phyloP scores from a whole-genome alignment of 1,140 invertebrate species.

The Sweltsa coloradensis region DNA sequence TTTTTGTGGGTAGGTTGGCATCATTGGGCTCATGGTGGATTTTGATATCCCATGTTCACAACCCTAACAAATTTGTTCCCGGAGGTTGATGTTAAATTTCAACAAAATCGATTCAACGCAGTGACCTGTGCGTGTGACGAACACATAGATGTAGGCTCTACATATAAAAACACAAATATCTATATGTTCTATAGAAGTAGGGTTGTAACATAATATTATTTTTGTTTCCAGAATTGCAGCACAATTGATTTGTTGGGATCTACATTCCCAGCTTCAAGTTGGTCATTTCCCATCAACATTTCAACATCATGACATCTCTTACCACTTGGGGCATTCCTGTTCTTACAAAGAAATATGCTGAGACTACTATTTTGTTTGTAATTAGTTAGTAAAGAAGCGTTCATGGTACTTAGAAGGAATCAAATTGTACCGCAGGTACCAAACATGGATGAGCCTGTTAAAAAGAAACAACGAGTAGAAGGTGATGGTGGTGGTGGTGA shows the following conservation, averaged over 20 bases:
- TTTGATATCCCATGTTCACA: too few species aligned
- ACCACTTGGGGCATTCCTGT: too few species aligned
- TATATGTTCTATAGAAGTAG: neutral
- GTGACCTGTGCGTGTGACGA: too few species aligned
- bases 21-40: too few species aligned
- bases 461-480: conserved; percentile 56
- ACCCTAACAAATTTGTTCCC: too few species aligned
- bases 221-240: neutral
- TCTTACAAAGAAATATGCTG: conserved; percentile 1
- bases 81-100: too few species aligned
- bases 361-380: neutral
- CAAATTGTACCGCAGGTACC: conserved; percentile 21
- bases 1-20: too few species aligned
- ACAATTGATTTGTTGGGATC: neutral
- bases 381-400: conserved; percentile 14
- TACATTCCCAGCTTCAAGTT: neutral
- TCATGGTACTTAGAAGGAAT: conserved; percentile 28
- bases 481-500: conserved; percentile 32
- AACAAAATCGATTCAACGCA: too few species aligned
- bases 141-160: too few species aligned
- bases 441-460: conserved; percentile 53
- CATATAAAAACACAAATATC: neutral
- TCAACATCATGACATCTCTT: too few species aligned
- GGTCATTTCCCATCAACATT: neutral
- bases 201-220: neutral